These are phyloP conservation scores for Ptychoptera albimana DNA, from an alignment of 2,888 invertebrate genomes.

Conservation along the genomic window DNA sequence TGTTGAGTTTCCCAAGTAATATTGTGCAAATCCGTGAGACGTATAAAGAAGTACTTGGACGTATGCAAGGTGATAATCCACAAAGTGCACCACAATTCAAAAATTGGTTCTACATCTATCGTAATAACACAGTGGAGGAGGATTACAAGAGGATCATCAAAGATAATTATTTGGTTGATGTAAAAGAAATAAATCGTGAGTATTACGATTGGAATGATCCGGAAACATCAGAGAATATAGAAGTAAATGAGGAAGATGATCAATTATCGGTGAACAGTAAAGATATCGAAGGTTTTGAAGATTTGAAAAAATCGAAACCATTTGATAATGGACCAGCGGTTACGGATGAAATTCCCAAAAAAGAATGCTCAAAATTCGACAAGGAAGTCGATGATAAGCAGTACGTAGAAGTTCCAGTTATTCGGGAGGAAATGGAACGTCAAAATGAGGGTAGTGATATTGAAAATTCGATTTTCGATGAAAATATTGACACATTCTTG, in stretches of 20 bases:
- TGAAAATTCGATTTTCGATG: slow-evolving; percentile 11
- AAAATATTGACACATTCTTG: slow-evolving; percentile 29
- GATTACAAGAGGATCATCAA: slow-evolving; percentile 40
- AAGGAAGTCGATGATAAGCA: slow-evolving; percentile 28
- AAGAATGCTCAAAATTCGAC: slow-evolving; percentile 24
- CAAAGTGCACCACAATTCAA: slow-evolving; percentile 42
- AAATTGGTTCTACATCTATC: slow-evolving; percentile 50
- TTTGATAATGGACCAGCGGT: slow-evolving; percentile 6
- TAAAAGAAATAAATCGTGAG: slow-evolving; percentile 31
- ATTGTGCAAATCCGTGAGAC: slow-evolving; percentile 8
- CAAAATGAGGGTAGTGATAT: slow-evolving; percentile 23
- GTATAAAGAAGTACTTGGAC: slow-evolving; percentile 5
- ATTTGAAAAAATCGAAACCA: slow-evolving; percentile 21
- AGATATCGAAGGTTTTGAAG: slow-evolving; percentile 28
- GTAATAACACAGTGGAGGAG: slow-evolving; percentile 43
- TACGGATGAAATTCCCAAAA: slow-evolving; percentile 6
- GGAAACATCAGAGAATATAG: slow-evolving; percentile 9
- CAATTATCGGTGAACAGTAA: slow-evolving; percentile 21
- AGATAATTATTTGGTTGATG: slow-evolving; percentile 44
- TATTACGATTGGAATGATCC: slow-evolving; percentile 22
- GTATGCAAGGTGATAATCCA: slow-evolving; percentile 14
- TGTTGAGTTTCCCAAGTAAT: slow-evolving; percentile 39
- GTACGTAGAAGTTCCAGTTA: slow-evolving; percentile 29
- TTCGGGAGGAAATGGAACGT: slow-evolving; percentile 21
- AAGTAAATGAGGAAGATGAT: neutral